Evolutionary conservation across 2,888 invertebrate genomes (phyloP).

Genomic region (Eugnorisma glareosa): DNA sequence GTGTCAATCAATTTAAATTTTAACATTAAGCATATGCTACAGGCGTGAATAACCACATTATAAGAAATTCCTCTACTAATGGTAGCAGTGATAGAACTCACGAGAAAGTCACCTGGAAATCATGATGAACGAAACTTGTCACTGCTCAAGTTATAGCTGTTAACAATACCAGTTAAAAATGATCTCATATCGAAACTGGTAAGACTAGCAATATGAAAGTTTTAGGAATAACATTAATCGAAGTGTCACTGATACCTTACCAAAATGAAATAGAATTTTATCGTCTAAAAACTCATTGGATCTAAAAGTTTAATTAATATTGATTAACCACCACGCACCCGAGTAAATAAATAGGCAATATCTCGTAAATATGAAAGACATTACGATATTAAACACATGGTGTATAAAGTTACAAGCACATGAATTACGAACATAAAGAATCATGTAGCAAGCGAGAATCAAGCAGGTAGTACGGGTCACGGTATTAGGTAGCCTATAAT

Average conservation of each 20-base stretch:
- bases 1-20: slow-evolving; percentile 88
- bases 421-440: background rate
- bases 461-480: slow-evolving; percentile 30
- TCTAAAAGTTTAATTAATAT: background rate
- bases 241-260: background rate
- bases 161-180: background rate
- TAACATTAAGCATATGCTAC: slow-evolving; percentile 87
- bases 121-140: background rate
- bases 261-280: background rate
- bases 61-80: slow-evolving; percentile 73
- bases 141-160: no score
- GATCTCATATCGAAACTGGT: background rate
- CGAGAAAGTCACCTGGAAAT: slow-evolving; percentile 27
- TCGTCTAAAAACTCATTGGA: background rate
- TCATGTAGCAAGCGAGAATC: slow-evolving; percentile 16
- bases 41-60: slow-evolving; percentile 85
- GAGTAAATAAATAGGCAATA: background rate
- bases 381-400: background rate
- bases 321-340: background rate
- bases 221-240: background rate
- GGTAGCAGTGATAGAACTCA: slow-evolving; percentile 45
- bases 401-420: background rate
- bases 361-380: background rate
- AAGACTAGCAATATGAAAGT: background rate
- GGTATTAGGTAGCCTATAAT: slow-evolving; percentile 77